Percentiles rank a stretch among this genome's conserved stretches.
Conservation (phyloP, 2,888 invertebrate species). For the Baccha elongata region DNA sequence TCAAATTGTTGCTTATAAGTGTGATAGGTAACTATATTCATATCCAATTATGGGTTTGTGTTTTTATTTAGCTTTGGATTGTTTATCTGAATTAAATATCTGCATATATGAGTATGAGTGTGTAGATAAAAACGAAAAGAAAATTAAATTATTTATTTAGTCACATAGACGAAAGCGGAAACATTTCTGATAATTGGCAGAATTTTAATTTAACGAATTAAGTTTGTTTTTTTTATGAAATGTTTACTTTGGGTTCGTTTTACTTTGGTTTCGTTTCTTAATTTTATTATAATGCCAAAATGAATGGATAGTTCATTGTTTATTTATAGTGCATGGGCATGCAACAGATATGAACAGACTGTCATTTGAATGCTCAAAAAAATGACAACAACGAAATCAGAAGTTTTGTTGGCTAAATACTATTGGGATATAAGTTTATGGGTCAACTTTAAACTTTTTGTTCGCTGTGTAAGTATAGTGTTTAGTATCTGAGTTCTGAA, state of each 20-base stretch:
- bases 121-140: conserved; percentile 20
- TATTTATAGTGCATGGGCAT: conserved; percentile 21
- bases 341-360: too few relatives aligned
- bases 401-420: too few relatives aligned
- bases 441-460: too few relatives aligned
- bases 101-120: not conserved
- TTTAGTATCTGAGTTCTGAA: too few relatives aligned
- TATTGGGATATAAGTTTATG: too few relatives aligned
- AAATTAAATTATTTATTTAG: conserved; percentile 60
- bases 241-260: conserved; percentile 11
- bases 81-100: not conserved
- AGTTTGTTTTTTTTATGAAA: conserved; percentile 6
- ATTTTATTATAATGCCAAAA: not conserved
- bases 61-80: conserved; percentile 14
- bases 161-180: conserved; percentile 60
- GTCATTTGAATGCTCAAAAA: too few relatives aligned
- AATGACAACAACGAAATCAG: too few relatives aligned
- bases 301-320: conserved; percentile 4
- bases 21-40: conserved; percentile 29
- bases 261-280: not conserved
- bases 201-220: conserved; percentile 21
- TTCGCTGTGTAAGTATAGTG: too few relatives aligned
- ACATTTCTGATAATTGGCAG: conserved; percentile 58
- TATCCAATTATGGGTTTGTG: conserved; percentile 54
- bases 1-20: conserved; percentile 53